phyloP scores from a whole-genome alignment of 53 echinoderm and acorn worm species.

The Paelopatides confundens region DNA sequence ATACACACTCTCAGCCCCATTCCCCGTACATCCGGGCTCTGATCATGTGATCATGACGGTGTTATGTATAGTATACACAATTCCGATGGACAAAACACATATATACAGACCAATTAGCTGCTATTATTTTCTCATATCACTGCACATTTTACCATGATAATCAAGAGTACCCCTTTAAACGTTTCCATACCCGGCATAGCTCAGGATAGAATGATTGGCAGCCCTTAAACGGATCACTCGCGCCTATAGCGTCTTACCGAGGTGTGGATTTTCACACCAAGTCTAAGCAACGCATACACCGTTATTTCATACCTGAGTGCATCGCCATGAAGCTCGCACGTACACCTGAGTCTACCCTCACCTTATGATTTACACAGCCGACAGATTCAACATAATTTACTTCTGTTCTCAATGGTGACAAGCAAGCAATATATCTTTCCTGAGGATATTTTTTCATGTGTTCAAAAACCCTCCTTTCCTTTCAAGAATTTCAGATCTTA shows the following conservation, averaged over 20 bases:
- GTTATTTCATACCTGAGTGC: slow-evolving; percentile 26
- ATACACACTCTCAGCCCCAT: no score
- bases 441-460: not conserved
- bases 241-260: slow-evolving; percentile 1
- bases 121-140: no score
- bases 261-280: slow-evolving; percentile 45
- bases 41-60: no score
- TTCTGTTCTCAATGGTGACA: not conserved
- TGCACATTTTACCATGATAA: no score
- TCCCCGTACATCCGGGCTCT: no score
- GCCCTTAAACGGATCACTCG: slow-evolving; percentile 36
- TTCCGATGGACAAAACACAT: no score
- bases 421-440: not conserved
- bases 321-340: slow-evolving; percentile 16
- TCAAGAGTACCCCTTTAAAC: no score
- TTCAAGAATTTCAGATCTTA: no score
- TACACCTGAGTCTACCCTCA: not conserved
- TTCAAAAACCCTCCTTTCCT: no score
- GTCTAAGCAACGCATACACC: slow-evolving; percentile 16
- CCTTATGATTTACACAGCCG: not conserved
- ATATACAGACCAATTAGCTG: no score
- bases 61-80: no score
- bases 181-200: no score
- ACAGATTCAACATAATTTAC: not conserved
- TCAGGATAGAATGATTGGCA: slow-evolving; percentile 3